Conservation (phyloP, 2,797 vertebrate species). For the Molothrus aeneus region DNA sequence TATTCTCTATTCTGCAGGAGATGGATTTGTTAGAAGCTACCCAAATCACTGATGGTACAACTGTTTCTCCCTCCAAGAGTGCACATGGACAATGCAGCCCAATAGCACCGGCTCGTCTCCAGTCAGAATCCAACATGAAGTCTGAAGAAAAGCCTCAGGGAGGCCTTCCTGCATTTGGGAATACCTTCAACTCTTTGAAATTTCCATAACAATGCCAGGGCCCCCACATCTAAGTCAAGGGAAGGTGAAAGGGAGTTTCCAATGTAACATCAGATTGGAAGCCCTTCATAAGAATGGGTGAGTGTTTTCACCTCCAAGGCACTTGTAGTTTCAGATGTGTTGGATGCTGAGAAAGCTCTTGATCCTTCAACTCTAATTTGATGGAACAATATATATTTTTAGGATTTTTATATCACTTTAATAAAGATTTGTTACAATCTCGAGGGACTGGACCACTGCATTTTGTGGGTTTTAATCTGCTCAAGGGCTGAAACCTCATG, state of each 20-base stretch:
- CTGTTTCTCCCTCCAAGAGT: not conserved
- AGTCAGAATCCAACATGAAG: not conserved
- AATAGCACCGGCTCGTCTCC: not conserved
- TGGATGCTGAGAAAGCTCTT: not conserved
- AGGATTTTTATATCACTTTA: not conserved
- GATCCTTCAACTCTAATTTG: not conserved
- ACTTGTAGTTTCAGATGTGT: not conserved
- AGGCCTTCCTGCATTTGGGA: not conserved
- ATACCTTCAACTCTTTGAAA: not conserved
- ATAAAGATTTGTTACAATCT: not conserved
- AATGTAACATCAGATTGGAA: not conserved
- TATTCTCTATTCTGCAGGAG: not conserved
- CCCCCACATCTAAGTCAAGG: not conserved
- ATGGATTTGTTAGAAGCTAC: not conserved
- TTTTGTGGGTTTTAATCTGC: not conserved
- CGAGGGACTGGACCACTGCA: not conserved
- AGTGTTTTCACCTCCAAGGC: not conserved
- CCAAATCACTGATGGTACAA: not conserved
- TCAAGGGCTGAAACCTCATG: not conserved
- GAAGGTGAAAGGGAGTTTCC: not conserved
- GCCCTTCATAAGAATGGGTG: not conserved
- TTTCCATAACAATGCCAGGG: not conserved
- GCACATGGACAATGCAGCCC: not conserved
- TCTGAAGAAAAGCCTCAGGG: not conserved
- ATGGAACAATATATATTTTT: not conserved